Conservation (phyloP, 2,888 invertebrate species). For the Branchinecta sandiegonensis region DNA sequence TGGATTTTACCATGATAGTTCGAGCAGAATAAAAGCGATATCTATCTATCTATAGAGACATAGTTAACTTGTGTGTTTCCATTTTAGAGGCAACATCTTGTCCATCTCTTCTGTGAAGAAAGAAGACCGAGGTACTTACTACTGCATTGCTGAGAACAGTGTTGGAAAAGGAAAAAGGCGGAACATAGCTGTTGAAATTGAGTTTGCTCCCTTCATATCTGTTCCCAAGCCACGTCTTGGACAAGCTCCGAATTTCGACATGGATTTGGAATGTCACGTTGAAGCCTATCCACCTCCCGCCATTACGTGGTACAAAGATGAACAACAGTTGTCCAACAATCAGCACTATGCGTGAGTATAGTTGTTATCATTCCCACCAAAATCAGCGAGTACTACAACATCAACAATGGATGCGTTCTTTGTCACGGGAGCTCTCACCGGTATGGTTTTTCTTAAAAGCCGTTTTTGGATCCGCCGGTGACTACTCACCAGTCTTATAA, state of each 20-base stretch:
- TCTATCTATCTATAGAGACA: too few species aligned
- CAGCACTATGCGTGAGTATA: slow-evolving; percentile 56
- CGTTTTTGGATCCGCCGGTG: too few species aligned
- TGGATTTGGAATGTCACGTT: slow-evolving; percentile 85
- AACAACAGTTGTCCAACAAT: slow-evolving; percentile 65
- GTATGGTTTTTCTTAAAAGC: too few species aligned
- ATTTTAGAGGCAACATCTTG: slow-evolving; percentile 56
- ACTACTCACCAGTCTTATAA: too few species aligned
- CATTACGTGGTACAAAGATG: slow-evolving; percentile 72
- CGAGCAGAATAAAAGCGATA: too few species aligned
- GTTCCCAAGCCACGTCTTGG: slow-evolving; percentile 67
- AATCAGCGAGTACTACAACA: too few species aligned
- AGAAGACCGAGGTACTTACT: slow-evolving; percentile 82
- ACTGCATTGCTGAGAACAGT: slow-evolving; percentile 53
- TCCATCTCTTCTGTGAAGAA: slow-evolving; percentile 63
- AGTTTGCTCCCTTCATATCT: slow-evolving; percentile 72
- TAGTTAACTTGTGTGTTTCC: not conserved
- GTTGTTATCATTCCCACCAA: too few species aligned
- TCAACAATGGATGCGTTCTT: too few species aligned
- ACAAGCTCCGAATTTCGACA: slow-evolving; percentile 73
- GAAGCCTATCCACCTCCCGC: slow-evolving; percentile 89
- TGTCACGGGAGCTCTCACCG: too few species aligned
- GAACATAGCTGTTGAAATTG: slow-evolving; percentile 78
- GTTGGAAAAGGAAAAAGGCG: slow-evolving; percentile 56
- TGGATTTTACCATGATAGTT: too few species aligned